phyloP scores from a whole-genome alignment of 2,888 invertebrate genomes.

The Spodoptera littoralis region DNA sequence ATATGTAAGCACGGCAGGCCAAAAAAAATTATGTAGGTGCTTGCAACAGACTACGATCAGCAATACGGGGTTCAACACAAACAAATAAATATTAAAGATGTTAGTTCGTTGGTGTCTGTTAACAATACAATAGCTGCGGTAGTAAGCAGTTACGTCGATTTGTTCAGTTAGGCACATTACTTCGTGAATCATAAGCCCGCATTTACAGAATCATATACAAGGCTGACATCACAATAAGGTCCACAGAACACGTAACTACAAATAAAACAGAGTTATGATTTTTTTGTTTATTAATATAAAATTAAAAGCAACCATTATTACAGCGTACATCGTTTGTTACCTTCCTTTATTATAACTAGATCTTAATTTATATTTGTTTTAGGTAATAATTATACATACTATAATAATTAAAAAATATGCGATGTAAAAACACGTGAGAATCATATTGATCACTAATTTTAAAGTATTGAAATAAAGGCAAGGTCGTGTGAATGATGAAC shows the following conservation, averaged over 20 bases:
- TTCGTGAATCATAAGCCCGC: too few relatives aligned
- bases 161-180: too few relatives aligned
- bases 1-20: too few relatives aligned
- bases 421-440: slow-evolving; percentile 61
- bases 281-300: slow-evolving; percentile 85
- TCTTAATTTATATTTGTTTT: slow-evolving; percentile 67
- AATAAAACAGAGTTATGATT: slow-evolving; percentile 57
- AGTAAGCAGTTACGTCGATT: too few relatives aligned
- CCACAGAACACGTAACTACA: not conserved
- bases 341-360: slow-evolving; percentile 68
- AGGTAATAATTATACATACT: slow-evolving; percentile 54
- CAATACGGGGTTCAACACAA: too few relatives aligned
- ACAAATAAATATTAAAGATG: too few relatives aligned
- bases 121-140: too few relatives aligned
- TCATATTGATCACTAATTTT: slow-evolving; percentile 56
- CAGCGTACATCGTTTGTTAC: slow-evolving; percentile 81
- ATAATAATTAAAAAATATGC: slow-evolving; percentile 55
- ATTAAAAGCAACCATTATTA: slow-evolving; percentile 87
- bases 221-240: not conserved
- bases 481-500: slow-evolving; percentile 49
- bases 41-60: too few relatives aligned
- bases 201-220: too few relatives aligned
- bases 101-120: too few relatives aligned
- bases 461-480: slow-evolving; percentile 50
- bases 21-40: too few relatives aligned